Evolutionary conservation across 2,888 invertebrate species (phyloP).

Genomic region (Abrostola tripartita): DNA sequence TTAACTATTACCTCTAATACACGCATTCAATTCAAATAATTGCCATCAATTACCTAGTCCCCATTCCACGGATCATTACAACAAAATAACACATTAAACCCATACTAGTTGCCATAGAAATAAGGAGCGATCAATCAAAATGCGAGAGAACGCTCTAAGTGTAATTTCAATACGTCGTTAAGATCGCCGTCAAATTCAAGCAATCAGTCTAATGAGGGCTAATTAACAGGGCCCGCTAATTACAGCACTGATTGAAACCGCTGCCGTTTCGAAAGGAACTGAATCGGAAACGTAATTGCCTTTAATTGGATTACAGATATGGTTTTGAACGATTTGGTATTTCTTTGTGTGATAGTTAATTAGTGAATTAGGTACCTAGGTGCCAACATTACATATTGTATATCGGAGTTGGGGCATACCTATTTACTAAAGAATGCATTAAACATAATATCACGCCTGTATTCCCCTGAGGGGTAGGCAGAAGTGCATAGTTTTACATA

Average conservation of each 20-base stretch:
- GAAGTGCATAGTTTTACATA: too few species aligned
- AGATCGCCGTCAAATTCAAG: slow-evolving; percentile 53
- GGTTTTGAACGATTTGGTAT: slow-evolving; percentile 17
- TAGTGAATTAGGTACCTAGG: slow-evolving; percentile 8
- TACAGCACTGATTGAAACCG: slow-evolving; percentile 64
- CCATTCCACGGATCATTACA: background rate
- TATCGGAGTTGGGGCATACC: too few species aligned
- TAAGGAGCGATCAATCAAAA: slow-evolving; percentile 41
- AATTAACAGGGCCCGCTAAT: slow-evolving; percentile 60
- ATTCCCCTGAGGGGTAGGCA: too few species aligned
- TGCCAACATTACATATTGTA: too few species aligned
- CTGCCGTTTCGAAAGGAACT: slow-evolving; percentile 56
- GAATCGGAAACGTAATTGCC: slow-evolving; percentile 54
- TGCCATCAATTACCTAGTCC: background rate
- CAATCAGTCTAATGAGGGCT: slow-evolving; percentile 59
- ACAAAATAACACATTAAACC: background rate
- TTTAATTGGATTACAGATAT: slow-evolving; percentile 49
- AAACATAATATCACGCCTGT: too few species aligned
- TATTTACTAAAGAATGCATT: too few species aligned
- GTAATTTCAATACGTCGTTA: slow-evolving; percentile 50
- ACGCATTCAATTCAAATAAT: background rate
- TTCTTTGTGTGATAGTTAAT: slow-evolving; percentile 29
- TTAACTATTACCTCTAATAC: background rate
- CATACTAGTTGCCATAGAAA: slow-evolving; percentile 10
- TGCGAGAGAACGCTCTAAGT: slow-evolving; percentile 14